Evolutionary conservation across 2,888 invertebrate genomes (phyloP), one percentile per base, ranked within the genome.

Genomic region (Gastracanthus pulcherrimus): DNA sequence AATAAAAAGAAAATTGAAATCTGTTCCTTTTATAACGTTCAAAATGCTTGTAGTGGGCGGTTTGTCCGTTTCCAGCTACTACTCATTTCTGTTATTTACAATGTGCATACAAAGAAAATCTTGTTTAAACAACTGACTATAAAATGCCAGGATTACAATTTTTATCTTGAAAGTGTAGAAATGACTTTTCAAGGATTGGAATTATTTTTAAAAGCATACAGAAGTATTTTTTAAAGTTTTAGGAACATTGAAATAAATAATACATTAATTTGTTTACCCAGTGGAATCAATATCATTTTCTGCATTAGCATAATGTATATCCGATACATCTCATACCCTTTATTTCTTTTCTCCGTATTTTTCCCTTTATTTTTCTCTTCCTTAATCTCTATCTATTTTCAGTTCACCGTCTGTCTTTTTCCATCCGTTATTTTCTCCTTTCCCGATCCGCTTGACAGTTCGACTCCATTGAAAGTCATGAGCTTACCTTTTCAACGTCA

Each of bases 391-490:
- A 23, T 41, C 29, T 67, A 60, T 34, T 58, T 34, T 34, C 19
- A 58, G 31, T 23, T 23, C 51, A 16, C 13, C 19, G 29, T 36
- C 26, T 38, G 41, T 41, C 60, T 6, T 55, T 38, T 76, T 60
- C 45, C 19, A 6, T 29, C 58, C 69, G 48, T 77, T 77, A 62
- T 51, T 62, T 70, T 48, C 51, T 70, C 51, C 77, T 70, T 62
- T 51, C 34, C 34, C 62, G 34, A 62, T 77, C 62, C 38, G 48
- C 51, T 77, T 70, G 36, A 60, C 60, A 41, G 48, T 58, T 62
- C 29, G 41, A 70, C 58, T 62, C 38, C 76, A 62, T 62, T 77
- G 70, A 77, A 77, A 77, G 62, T 62, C 64, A 29, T 51, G 29
- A 48, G 48, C 69, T 9, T 26, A 31, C 62, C 62, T 70, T 51